Evolutionary conservation across 1,140 invertebrate species (phyloP).

Genomic region (Anagrus nilaparvatae): DNA sequence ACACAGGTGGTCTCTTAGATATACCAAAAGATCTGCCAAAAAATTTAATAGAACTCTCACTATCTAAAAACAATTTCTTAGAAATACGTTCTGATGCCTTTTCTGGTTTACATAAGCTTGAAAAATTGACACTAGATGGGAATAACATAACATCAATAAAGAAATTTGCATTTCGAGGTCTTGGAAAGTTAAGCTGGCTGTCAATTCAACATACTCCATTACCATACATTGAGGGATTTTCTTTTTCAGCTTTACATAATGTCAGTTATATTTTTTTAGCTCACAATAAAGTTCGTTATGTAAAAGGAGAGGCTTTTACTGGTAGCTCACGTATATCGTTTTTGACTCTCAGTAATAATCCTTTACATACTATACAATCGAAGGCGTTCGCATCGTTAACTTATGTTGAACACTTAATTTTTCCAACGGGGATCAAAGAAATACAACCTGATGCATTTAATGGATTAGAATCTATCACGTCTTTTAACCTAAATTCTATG

Average conservation of each 20-base stretch:
- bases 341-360: conserved; percentile 67
- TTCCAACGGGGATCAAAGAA: conserved; percentile 63
- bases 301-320: conserved; percentile 71
- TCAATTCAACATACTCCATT: conserved; percentile 74
- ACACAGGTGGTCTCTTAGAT: conserved; percentile 66
- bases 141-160: conserved; percentile 72
- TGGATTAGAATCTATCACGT: conserved; percentile 57
- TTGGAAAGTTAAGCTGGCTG: conserved; percentile 61
- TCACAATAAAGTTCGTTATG: conserved; percentile 66
- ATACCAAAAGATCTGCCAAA: conserved; percentile 62
- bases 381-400: conserved; percentile 71
- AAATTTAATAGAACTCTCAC: conserved; percentile 66
- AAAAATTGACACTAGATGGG: conserved; percentile 65
- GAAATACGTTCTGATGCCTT: conserved; percentile 71
- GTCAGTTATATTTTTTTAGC: conserved; percentile 62
- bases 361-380: conserved; percentile 58
- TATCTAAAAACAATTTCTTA: conserved; percentile 70
- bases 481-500: conserved; percentile 71
- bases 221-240: conserved; percentile 61
- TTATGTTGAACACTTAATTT: conserved; percentile 61
- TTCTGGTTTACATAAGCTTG: conserved; percentile 54
- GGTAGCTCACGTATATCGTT: conserved; percentile 69
- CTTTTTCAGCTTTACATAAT: conserved; percentile 73
- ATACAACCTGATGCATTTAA: conserved; percentile 70
- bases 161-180: conserved; percentile 70